Base-by-base conservation (phyloP, 2,797 vertebrate genomes). In the Thunnus albacares region DNA sequence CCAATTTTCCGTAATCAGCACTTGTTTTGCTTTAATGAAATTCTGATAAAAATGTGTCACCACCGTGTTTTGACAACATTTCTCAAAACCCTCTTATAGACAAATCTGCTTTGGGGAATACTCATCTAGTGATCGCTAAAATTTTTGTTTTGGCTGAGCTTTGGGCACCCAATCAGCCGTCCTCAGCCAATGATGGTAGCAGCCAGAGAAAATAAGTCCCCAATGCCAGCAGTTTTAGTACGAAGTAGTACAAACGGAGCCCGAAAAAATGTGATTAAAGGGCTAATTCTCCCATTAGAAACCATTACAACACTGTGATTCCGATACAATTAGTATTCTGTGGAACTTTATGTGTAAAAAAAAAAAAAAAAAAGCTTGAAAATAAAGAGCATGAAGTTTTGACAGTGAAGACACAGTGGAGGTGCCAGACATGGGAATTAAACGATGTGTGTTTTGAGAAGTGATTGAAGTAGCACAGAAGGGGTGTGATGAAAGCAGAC, bases 41-140 rank as follows among this genome's bases (percentile, higher is more conserved):
- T 2, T 70, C 41, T 22, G 24, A 82, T 49, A 38, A 77, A 38
- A 77, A 67, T 64, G 52, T 76, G 60, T 66, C 43, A 52, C 15
- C 26, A 17, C 22, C 28, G 35, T 82, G 73, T 87, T 83, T 73
- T 79, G 67, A 80, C 67, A 80, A 81, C 56, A 70, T 69, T 73
- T 64, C 60, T 63, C 18, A 33, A 75, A 81, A 69, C 45, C 45
- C 81, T 60, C 38, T 35, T 15, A 75, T 56, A 67, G 41, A 61
- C 47, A 71, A 79, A 79, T 72, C 75, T 79, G 69, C 33, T 79
- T 30, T 0, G 17, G 79, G 45, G 58, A 71, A 81, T 15, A 58
- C 22, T 71, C 53, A 17, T 53, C 35, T 43, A 56, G 75, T 33
- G 5, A 60, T 72, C 47, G 68, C 30, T 55, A 65, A 66, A 24